Conservation (phyloP, 2,113 vertebrate genomes). For the Melierax canorus region DNA sequence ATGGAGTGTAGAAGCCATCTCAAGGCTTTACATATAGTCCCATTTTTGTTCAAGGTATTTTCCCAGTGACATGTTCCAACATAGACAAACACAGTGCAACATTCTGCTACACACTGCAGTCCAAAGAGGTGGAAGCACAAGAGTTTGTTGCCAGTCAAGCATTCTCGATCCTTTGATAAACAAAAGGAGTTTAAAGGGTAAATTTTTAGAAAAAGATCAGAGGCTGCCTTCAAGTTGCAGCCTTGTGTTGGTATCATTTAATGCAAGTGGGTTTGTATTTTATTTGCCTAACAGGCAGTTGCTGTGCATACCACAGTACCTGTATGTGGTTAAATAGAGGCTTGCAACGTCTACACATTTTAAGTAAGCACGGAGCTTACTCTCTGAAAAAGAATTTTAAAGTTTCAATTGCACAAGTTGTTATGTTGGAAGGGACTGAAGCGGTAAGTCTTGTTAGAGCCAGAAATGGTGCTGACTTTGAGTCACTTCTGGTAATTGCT, state of each 20-base stretch:
- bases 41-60: not conserved
- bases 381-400: not conserved
- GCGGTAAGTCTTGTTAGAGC: not conserved
- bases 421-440: not conserved
- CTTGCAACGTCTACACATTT: not conserved
- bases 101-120: not conserved
- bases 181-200: not conserved
- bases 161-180: not conserved
- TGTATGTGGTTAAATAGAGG: not conserved
- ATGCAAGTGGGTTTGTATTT: not conserved
- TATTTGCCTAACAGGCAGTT: not conserved
- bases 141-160: not conserved
- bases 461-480: not conserved
- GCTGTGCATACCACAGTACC: not conserved
- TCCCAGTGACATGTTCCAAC: not conserved
- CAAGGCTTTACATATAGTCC: not conserved
- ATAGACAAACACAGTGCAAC: not conserved
- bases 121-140: not conserved
- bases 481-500: not conserved
- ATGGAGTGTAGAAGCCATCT: not conserved
- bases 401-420: not conserved
- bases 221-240: not conserved
- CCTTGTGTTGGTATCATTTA: not conserved
- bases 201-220: not conserved
- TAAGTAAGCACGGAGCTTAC: not conserved